These are phyloP conservation scores for Myotis myotis DNA, from an alignment of 2,797 vertebrate species.

Conservation along the genomic window DNA sequence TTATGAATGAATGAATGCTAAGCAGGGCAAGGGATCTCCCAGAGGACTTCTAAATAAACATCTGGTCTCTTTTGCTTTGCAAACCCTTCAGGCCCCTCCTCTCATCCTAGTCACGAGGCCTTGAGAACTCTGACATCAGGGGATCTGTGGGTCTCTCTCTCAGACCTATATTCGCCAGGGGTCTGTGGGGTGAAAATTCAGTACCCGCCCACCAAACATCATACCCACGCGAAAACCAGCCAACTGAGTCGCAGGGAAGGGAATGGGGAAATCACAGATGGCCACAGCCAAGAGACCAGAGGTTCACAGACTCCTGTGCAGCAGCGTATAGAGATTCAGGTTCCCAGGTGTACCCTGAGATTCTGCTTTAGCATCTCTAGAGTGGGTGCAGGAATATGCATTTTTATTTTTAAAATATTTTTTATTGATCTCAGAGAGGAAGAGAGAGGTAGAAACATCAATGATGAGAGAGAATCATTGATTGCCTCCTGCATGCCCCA, in stretches of 20 bases:
- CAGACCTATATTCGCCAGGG: neutral
- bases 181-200: neutral
- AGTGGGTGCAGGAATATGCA: neutral
- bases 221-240: neutral
- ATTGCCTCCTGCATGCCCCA: too few relatives aligned
- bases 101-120: neutral
- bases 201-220: neutral
- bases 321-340: neutral
- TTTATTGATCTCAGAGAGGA: too few relatives aligned
- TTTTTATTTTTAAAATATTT: neutral
- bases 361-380: neutral
- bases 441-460: too few relatives aligned
- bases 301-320: neutral
- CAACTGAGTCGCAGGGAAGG: neutral
- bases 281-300: neutral
- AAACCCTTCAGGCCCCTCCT: neutral
- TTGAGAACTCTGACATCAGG: neutral
- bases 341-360: neutral
- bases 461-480: too few relatives aligned
- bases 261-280: neutral
- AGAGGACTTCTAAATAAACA: neutral
- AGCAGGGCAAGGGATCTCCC: neutral
- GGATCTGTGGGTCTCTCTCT: neutral
- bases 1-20: constrained; percentile 5
- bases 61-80: neutral